Evolutionary conservation across 2,113 vertebrate species (phyloP).

Genomic region (Psephotus haematonotus): DNA sequence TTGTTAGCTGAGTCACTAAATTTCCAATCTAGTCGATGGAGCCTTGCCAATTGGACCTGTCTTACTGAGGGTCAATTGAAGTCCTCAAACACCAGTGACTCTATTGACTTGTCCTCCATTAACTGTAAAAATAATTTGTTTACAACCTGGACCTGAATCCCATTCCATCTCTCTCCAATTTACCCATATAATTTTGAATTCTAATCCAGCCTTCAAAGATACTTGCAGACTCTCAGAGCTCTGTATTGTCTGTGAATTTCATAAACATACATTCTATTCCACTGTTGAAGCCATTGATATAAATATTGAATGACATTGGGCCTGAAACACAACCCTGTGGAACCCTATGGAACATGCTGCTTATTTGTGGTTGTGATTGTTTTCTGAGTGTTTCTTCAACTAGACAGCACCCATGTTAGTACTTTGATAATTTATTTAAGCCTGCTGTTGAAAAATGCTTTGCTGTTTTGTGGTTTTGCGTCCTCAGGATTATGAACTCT

Average conservation of each 20-base stretch:
- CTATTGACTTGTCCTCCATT: constrained; percentile 8
- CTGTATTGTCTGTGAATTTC: neutral
- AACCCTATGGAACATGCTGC: neutral
- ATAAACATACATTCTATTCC: neutral
- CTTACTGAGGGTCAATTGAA: neutral
- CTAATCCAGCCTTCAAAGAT: neutral
- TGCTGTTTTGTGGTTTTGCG: constrained; percentile 20
- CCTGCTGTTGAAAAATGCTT: constrained; percentile 32
- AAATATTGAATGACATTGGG: neutral
- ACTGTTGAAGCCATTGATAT: neutral
- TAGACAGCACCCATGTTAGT: neutral
- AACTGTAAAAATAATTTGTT: constrained; percentile 23
- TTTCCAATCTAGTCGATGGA: neutral
- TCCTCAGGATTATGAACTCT: neutral
- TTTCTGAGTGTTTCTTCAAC: neutral
- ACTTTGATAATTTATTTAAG: constrained; percentile 12
- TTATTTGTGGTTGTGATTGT: neutral
- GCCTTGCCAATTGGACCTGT: neutral
- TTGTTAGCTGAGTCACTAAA: neutral
- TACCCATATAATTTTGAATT: neutral
- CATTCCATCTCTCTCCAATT: neutral
- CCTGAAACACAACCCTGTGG: neutral
- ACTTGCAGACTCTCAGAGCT: neutral
- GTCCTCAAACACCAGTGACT: neutral
- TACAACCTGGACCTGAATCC: neutral